These are phyloP conservation scores for Percopsis omiscomaycus DNA, from an alignment of 2,797 vertebrate species.

Conservation along the genomic window DNA sequence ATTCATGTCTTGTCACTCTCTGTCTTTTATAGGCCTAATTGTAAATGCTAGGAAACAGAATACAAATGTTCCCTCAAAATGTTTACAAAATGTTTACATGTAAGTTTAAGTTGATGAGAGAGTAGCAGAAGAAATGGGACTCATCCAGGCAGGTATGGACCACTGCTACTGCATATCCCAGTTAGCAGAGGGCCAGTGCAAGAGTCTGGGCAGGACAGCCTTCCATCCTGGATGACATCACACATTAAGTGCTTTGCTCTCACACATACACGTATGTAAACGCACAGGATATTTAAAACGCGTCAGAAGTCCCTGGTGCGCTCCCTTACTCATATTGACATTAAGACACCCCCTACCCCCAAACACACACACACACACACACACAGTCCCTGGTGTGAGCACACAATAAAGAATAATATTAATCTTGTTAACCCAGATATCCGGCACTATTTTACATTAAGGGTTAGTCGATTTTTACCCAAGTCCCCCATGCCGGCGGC, in stretches of 20 bases:
- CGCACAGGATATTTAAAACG: slow-evolving; percentile 79
- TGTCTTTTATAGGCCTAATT: too few relatives aligned
- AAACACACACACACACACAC: slow-evolving; percentile 52
- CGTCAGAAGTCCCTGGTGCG: slow-evolving; percentile 42
- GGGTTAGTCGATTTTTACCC: slow-evolving; percentile 69
- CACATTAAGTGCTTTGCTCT: slow-evolving; percentile 40
- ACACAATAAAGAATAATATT: slow-evolving; percentile 89
- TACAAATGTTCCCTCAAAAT: too few relatives aligned
- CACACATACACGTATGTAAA: slow-evolving; percentile 37
- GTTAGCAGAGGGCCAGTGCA: too few relatives aligned
- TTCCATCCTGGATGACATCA: slow-evolving; percentile 17
- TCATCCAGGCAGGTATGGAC: too few relatives aligned
- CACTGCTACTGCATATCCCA: too few relatives aligned
- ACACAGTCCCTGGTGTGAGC: slow-evolving; percentile 76
- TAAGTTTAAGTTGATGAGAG: too few relatives aligned
- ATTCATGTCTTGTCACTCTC: too few relatives aligned
- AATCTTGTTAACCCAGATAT: slow-evolving; percentile 93
- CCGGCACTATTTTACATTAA: slow-evolving; percentile 83
- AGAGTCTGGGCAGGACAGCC: too few relatives aligned
- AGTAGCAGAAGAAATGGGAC: too few relatives aligned
- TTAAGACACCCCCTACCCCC: slow-evolving; percentile 84
- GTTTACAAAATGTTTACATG: too few relatives aligned
- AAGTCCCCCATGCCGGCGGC: slow-evolving; percentile 78
- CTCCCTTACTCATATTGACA: slow-evolving; percentile 84
- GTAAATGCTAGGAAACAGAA: too few relatives aligned